Percentiles rank a stretch among this genome's conserved stretches.
Evolutionary conservation across 1,140 invertebrate genomes (phyloP).

Genomic region (Conus ventricosus): DNA sequence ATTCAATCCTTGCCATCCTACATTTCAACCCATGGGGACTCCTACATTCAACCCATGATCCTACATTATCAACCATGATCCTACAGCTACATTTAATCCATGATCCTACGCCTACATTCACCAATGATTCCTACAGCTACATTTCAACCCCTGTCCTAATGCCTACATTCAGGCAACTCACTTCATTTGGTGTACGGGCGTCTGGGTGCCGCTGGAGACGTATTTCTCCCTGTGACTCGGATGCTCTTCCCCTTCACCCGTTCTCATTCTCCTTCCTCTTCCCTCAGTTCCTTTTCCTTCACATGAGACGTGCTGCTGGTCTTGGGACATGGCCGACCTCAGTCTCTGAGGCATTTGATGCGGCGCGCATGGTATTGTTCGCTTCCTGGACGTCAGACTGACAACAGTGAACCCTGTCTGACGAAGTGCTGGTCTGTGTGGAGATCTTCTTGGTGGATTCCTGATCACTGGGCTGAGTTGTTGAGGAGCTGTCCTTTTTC

Average conservation of each 20-base stretch:
- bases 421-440: background rate
- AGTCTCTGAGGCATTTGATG: background rate
- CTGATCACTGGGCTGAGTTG: background rate
- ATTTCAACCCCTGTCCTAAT: no score
- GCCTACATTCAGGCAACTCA: background rate
- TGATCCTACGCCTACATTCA: no score
- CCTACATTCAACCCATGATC: no score
- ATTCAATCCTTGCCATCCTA: no score
- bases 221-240: background rate
- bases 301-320: background rate
- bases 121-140: no score
- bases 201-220: constrained; percentile 31
- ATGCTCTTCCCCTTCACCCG: background rate
- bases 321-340: background rate
- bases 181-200: constrained; percentile 25
- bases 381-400: background rate
- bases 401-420: background rate
- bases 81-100: no score
- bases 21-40: no score
- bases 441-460: background rate
- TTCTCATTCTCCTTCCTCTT: background rate
- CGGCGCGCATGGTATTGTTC: background rate
- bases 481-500: background rate
- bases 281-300: background rate
- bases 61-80: no score